Conservation (phyloP, 2,113 vertebrate species). For the Castor canadensis region DNA sequence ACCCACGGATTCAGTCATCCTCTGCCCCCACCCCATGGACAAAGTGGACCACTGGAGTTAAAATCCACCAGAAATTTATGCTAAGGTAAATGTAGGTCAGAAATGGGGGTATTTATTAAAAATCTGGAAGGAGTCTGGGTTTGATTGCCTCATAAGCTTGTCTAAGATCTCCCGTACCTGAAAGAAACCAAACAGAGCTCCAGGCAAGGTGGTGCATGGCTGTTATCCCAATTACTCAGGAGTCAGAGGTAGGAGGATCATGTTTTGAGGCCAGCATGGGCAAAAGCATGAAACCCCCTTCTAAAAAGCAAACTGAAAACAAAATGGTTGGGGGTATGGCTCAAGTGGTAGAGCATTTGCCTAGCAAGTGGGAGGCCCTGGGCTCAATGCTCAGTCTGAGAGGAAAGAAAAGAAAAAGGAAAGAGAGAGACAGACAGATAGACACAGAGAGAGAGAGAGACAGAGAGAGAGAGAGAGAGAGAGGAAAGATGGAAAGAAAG, state of each 20-base stretch:
- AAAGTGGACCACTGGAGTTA: background rate
- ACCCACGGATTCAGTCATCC: background rate
- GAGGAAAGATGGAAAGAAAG: too few species aligned
- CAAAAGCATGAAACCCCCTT: too few species aligned
- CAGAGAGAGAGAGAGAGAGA: too few species aligned
- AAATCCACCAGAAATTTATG: background rate
- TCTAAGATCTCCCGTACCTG: background rate
- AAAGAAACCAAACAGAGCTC: background rate
- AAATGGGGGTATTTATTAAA: background rate
- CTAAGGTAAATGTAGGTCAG: background rate
- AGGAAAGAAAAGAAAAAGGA: too few species aligned
- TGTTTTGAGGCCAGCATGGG: too few species aligned
- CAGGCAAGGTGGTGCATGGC: too few species aligned
- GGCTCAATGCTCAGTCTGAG: too few species aligned
- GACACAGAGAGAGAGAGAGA: too few species aligned
- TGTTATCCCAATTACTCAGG: too few species aligned
- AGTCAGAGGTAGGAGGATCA: too few species aligned
- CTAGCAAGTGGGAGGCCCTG: too few species aligned
- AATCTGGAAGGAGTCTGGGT: background rate
- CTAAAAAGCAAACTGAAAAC: too few species aligned
- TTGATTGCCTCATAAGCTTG: background rate
- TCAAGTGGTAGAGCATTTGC: background rate
- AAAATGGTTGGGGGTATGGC: background rate
- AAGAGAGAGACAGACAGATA: background rate
- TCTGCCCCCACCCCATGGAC: accelerated